Conservation (phyloP, 2,797 vertebrate species). For the Karalla daura region DNA sequence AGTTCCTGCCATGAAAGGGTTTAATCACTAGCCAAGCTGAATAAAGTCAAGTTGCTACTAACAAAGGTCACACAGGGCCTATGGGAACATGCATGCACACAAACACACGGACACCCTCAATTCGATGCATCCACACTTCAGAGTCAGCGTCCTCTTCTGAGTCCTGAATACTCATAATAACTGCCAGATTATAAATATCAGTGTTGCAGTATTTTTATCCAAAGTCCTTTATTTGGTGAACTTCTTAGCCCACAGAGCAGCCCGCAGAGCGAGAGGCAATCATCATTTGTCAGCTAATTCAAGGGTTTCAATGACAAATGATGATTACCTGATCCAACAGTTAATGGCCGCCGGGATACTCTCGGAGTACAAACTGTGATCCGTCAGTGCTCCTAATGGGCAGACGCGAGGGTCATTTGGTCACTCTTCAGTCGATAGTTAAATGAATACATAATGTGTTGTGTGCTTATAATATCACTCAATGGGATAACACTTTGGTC, state of each 20-base stretch:
- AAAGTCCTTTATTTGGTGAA: slow-evolving; percentile 10
- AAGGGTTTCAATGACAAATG: slow-evolving; percentile 44
- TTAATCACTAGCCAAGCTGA: slow-evolving; percentile 77
- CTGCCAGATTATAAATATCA: slow-evolving; percentile 2
- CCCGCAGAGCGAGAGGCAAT: slow-evolving; percentile 22
- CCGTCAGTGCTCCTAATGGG: slow-evolving; percentile 36
- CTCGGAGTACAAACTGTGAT: slow-evolving; percentile 20
- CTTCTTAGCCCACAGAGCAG: slow-evolving; percentile 20
- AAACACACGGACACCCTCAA: neutral
- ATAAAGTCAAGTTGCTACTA: slow-evolving; percentile 73
- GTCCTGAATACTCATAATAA: slow-evolving; percentile 18
- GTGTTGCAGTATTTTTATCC: slow-evolving; percentile 5
- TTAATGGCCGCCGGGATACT: slow-evolving; percentile 9
- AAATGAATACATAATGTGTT: slow-evolving; percentile 19
- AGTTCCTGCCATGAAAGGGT: slow-evolving; percentile 76
- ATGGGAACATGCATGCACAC: slow-evolving; percentile 9
- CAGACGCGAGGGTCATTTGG: slow-evolving; percentile 30
- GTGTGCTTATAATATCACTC: neutral
- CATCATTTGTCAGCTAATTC: slow-evolving; percentile 45
- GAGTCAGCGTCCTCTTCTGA: neutral
- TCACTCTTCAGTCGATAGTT: slow-evolving; percentile 21
- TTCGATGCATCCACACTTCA: neutral
- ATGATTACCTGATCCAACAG: slow-evolving; percentile 43
- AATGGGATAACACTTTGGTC: neutral
- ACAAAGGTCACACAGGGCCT: slow-evolving; percentile 66